These are phyloP conservation scores for Latrodectus geometricus DNA, from an alignment of 1,140 invertebrate genomes.

Conservation along the genomic window DNA sequence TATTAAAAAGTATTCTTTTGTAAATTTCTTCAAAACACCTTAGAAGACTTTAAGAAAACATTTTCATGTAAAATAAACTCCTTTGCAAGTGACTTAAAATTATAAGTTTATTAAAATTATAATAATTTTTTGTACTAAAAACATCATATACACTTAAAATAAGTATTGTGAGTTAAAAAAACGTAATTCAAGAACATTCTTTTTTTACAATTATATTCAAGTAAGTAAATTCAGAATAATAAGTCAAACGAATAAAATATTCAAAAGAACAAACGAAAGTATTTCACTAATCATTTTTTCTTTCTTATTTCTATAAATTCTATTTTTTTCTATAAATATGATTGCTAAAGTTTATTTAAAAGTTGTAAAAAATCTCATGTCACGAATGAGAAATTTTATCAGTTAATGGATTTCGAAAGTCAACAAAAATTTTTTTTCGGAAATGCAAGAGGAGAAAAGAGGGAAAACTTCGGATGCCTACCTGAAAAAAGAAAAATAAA, in stretches of 20 bases:
- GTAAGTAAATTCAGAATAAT: too few relatives aligned
- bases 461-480: background rate
- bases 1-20: too few relatives aligned
- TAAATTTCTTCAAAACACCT: too few relatives aligned
- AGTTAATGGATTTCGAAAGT: conserved; percentile 49
- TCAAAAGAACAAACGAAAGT: background rate
- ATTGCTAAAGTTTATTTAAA: conserved; percentile 13
- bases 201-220: too few relatives aligned
- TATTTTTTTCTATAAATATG: background rate
- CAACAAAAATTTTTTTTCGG: background rate
- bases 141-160: too few relatives aligned
- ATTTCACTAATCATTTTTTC: background rate
- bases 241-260: background rate
- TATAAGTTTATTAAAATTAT: too few relatives aligned
- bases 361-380: conserved; percentile 2
- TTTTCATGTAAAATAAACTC: too few relatives aligned
- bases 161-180: too few relatives aligned
- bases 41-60: too few relatives aligned
- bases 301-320: background rate
- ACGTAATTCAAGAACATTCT: too few relatives aligned
- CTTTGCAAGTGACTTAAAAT: too few relatives aligned
- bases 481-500: background rate
- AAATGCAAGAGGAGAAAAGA: background rate
- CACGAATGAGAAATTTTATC: conserved; percentile 44
- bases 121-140: too few relatives aligned